Base-by-base conservation (phyloP, 2,888 invertebrate genomes). In the Diaperis boleti region DNA sequence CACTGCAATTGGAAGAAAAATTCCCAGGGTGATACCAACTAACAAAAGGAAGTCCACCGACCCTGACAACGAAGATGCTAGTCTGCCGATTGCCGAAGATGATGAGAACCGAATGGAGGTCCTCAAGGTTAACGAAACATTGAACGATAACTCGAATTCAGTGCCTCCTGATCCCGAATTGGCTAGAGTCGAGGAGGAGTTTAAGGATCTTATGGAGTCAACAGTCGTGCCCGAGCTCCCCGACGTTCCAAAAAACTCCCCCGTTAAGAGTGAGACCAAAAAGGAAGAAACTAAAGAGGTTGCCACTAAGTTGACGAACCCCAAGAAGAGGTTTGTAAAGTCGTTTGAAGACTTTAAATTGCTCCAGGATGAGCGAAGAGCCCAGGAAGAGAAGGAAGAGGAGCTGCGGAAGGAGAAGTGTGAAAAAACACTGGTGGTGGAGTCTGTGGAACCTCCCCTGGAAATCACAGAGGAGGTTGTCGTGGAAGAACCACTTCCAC, bases 171-270 rank as follows among this genome's bases (percentile, higher is more conserved):
- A 84, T 17, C 61, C 62, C 11, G 70, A 72, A 3, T 71, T 61
- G 6, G 71, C 72, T 1, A 73, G 74, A 47, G 69, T 75, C 4
- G 76, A 86, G 50, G 83, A 84, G 3, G 84, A 87, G 67, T 88
- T 89, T 39, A 86, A 88, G 33, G 86, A 85, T 70, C 76, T 90
- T 44, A 82, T 90, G 52, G 86, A 86, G 68, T 85, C 86, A 72
- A 88, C 89, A 0, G 79, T 82, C 10, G 83, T 87, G 8, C 87
- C 89, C 0, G 84, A 85, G 59, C 71, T 89, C 60, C 86, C 87
- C 0, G 81, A 84, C 10, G 80, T 85, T 3, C 86, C 87, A 5
- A 82, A 84, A n/a, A 62, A n/a, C n/a, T n/a, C n/a, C n/a, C n/a
- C n/a, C n/a, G n/a, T n/a, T n/a, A n/a, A n/a, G n/a, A n/a, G n/a